Conservation (phyloP, 2,888 invertebrate genomes). For the Thereva unica region DNA sequence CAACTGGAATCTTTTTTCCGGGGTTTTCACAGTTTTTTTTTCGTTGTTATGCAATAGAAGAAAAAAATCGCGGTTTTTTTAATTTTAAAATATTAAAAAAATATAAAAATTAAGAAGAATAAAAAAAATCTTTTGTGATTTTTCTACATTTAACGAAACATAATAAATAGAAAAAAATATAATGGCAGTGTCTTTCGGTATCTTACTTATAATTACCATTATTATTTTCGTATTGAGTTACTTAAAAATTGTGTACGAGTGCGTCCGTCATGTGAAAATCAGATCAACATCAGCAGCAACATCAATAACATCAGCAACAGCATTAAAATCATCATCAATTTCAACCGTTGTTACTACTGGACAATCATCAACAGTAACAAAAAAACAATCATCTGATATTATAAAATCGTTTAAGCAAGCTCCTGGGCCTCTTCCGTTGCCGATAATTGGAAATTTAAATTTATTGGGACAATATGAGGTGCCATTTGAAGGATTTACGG, state of each 20-base stretch:
- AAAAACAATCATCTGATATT: background rate
- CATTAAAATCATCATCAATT: too few species aligned
- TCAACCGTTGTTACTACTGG: too few species aligned
- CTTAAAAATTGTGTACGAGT: conserved; percentile 46
- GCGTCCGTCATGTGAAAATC: conserved; percentile 22
- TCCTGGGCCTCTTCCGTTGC: conserved; percentile 71
- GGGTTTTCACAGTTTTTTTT: too few species aligned
- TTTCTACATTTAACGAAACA: too few species aligned
- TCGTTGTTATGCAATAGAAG: too few species aligned
- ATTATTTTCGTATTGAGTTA: conserved; percentile 45
- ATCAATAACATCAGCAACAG: background rate
- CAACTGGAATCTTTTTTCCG: too few species aligned
- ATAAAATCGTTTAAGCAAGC: conserved; percentile 53
- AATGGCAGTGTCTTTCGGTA: conserved; percentile 43
- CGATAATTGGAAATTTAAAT: conserved; percentile 72
- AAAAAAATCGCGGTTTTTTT: too few species aligned
- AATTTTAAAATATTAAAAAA: too few species aligned
- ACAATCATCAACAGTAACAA: too few species aligned
- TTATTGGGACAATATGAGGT: conserved; percentile 66
- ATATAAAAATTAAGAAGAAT: too few species aligned
- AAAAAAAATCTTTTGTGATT: too few species aligned
- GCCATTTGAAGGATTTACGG: conserved; percentile 74
- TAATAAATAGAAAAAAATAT: background rate
- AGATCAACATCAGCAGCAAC: background rate
- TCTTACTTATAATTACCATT: conserved; percentile 42